A percentile compares a stretch with the other conserved stretches of the same genome.
Evolutionary conservation across 2,888 invertebrate genomes (phyloP).

Genomic region (Homarus gammarus): DNA sequence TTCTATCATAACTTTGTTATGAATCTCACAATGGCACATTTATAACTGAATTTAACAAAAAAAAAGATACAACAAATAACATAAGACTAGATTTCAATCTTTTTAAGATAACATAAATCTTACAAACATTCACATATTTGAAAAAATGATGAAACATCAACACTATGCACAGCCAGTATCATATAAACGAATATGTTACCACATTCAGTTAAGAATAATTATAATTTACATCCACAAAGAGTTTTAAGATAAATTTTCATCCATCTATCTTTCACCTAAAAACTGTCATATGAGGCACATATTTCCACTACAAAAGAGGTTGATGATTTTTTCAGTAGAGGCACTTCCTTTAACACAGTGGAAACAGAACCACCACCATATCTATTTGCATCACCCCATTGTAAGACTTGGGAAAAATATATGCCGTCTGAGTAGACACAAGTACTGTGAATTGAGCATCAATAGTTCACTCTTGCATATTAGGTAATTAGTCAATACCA

Average conservation of each 20-base stretch:
- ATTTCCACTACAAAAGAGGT: neutral
- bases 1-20: too few species aligned
- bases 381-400: neutral
- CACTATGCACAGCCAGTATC: neutral
- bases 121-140: neutral
- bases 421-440: neutral
- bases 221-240: neutral
- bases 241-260: neutral
- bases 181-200: neutral
- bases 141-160: neutral
- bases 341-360: neutral
- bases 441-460: neutral
- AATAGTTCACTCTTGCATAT: neutral
- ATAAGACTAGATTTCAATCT: neutral
- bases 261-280: neutral
- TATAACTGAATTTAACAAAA: neutral
- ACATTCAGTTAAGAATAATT: neutral
- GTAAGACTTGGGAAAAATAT: conserved; percentile 2
- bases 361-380: neutral
- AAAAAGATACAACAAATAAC: neutral
- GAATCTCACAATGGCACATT: neutral
- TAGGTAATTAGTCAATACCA: too few species aligned
- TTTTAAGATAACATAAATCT: neutral
- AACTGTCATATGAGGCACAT: neutral
- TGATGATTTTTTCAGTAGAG: neutral